Base-by-base conservation (phyloP, 1,140 invertebrate genomes). In the Plectus sambesii region DNA sequence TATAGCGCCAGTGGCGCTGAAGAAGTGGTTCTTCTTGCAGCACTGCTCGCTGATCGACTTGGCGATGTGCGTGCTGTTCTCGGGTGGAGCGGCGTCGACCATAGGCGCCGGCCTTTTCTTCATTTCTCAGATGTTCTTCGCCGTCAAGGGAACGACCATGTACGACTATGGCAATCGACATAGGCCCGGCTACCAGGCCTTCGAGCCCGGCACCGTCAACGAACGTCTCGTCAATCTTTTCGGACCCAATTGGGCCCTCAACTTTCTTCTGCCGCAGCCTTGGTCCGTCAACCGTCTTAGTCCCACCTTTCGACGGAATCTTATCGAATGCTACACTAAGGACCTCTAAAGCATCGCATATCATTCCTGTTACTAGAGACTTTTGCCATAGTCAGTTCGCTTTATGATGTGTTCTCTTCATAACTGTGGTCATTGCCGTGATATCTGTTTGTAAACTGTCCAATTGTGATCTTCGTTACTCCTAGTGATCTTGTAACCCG, bases 161-260 rank as follows among this genome's bases (percentile, higher is more conserved):
- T 56, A 36, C 30, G 55, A 56, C 12, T 56, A 56, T 20, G 41
- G 56, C 37, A 37, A 39, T 33, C 17, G 33, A 3, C 24, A 41
- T 2, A 41, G 49, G 15, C 26, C 47, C 26, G 44, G 53, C 2
- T 33, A 42, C 9, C 51, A 50, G 20, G 38, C 40, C 6, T 51
- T 51, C 1, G 55, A 56, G 36, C 51, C 51, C 33, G 40, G 17
- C 24, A 47, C 41, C 25, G 23, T 56, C 9, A 39, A 36, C 9
- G 54, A 56, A 23, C 44, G 54, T 6, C n/a, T 57, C 2, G 43
- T 33, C 15, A 33, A 51, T 6, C 53, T 57, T 2, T 57, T 57
- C 39, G 55, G 55, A 3, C 30, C 27, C 12, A 17, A 57, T 22
- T 57, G 55, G 55, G 23, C 22, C 5, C 48, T 57, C 23, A 57